Base-by-base conservation (phyloP, 2,888 invertebrate genomes). In the Clusia tigrina region DNA sequence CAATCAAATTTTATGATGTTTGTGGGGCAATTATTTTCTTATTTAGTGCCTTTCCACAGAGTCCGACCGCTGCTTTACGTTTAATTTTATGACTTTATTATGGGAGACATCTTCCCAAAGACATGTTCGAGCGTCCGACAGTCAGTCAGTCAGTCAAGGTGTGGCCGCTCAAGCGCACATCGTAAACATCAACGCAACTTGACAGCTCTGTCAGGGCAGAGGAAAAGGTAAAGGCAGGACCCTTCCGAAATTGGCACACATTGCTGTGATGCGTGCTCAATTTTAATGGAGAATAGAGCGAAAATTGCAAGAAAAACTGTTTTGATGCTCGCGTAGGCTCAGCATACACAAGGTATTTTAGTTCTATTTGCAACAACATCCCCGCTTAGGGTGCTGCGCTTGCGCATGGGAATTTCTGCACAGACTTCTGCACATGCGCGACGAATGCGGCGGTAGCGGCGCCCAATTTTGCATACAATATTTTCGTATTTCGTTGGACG, bases 81-180 rank as follows among this genome's bases (percentile, higher is more conserved):
- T 17, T 54, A 54, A 12, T 58, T 62, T 64, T 63, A 62, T 62
- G 51, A 38, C 42, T 54, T 18, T 58, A 58, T 61, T 54, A 52
- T 2, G 10, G n/a, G n/a, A n/a, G n/a, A n/a, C n/a, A 42, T 32
- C 5, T 32, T 32, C 32, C 6, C 12, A 32, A 32, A 5, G 32
- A 5, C 5, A 32, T 15, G n/a, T 6, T 10, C n/a, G 3, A 42
- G 3, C n/a, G 9, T 42, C n/a, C 15, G 3, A 42, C n/a, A 12
- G 42, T 3, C n/a, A 15, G n/a, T n/a, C n/a, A n/a, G n/a, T n/a
- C n/a, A n/a, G n/a, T 17, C 6, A 42, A 6, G n/a, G 3, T 42
- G 42, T 17, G 15, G 42, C 42, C n/a, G 12, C 9, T 15, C 42
- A 6, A 17, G n/a, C 42, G 42, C 42, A 42, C 42, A 42, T 42